Conservation (phyloP, 1,140 invertebrate genomes). For the Apolygus lucorum region DNA sequence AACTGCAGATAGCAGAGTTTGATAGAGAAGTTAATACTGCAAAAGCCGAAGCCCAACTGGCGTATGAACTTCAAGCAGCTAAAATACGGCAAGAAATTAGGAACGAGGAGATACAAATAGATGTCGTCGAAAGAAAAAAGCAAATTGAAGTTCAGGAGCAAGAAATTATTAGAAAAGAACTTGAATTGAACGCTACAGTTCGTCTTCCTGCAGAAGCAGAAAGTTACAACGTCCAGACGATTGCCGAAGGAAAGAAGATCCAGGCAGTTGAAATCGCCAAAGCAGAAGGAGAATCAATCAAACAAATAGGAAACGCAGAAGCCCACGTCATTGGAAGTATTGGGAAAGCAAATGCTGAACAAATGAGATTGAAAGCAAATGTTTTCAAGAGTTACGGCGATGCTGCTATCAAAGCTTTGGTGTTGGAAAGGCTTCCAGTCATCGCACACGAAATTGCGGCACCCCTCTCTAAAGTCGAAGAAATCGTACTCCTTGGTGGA, state of each 20-base stretch:
- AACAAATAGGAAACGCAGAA: conserved; percentile 78
- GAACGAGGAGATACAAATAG: conserved; percentile 94
- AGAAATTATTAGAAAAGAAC: conserved; percentile 84
- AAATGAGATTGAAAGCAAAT: conserved; percentile 84
- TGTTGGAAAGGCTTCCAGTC: conserved; percentile 87
- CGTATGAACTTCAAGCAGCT: conserved; percentile 93
- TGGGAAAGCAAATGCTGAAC: conserved; percentile 86
- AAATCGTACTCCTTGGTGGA: conserved; percentile 89
- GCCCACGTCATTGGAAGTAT: conserved; percentile 76
- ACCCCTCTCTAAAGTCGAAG: conserved; percentile 85
- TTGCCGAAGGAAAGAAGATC: conserved; percentile 82
- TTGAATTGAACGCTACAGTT: conserved; percentile 79
- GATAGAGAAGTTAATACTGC: conserved; percentile 77
- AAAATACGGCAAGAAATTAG: conserved; percentile 88
- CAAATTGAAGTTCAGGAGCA: conserved; percentile 90
- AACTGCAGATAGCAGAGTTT: conserved; percentile 90
- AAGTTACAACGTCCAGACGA: conserved; percentile 76
- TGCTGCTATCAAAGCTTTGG: conserved; percentile 85
- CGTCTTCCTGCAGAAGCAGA: conserved; percentile 89
- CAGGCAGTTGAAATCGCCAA: conserved; percentile 82
- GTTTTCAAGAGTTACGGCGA: conserved; percentile 94
- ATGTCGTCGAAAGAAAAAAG: conserved; percentile 85
- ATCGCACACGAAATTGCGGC: conserved; percentile 91
- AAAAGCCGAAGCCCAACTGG: conserved; percentile 93
- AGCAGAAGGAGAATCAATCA: conserved; percentile 85